Evolutionary conservation across 2,888 invertebrate genomes (phyloP).

Genomic region (Hyposoter dolosus): DNA sequence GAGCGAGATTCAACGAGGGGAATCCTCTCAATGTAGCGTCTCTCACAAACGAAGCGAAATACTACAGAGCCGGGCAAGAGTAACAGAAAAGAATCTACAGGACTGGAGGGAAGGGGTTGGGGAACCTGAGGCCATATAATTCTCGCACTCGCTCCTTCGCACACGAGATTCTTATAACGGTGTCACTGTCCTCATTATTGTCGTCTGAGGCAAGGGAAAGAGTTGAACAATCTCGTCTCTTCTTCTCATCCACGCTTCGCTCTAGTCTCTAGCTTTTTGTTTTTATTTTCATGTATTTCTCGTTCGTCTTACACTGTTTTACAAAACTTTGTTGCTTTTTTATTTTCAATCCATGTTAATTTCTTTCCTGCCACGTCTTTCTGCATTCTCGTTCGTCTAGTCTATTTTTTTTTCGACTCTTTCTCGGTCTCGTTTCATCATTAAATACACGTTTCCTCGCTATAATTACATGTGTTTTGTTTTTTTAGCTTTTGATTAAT

Average conservation of each 20-base stretch:
- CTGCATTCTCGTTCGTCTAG: neutral
- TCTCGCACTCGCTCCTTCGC: conserved; percentile 48
- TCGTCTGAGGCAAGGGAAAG: conserved; percentile 43
- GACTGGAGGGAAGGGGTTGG: neutral
- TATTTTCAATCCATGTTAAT: neutral
- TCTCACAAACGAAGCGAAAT: conserved; percentile 34
- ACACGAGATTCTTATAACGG: conserved; percentile 50
- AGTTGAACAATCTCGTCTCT: conserved; percentile 54
- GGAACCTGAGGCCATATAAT: conserved; percentile 45
- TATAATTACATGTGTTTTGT: neutral
- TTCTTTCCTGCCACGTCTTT: conserved; percentile 19
- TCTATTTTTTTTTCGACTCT: neutral
- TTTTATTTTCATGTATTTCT: neutral
- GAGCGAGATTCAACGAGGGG: conserved; percentile 27
- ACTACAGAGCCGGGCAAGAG: conserved; percentile 20
- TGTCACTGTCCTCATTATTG: conserved; percentile 68
- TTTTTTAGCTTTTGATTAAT: conserved; percentile 7
- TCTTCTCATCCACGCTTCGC: conserved; percentile 15
- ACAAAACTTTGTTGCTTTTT: neutral
- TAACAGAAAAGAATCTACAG: conserved; percentile 25
- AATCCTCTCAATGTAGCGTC: conserved; percentile 39
- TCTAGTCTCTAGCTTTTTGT: neutral
- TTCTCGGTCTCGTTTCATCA: conserved; percentile 13
- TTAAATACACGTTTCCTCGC: conserved; percentile 6
- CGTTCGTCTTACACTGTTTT: neutral